phyloP scores from a whole-genome alignment of 1,140 invertebrate species.

The Psilanteris sp. region DNA sequence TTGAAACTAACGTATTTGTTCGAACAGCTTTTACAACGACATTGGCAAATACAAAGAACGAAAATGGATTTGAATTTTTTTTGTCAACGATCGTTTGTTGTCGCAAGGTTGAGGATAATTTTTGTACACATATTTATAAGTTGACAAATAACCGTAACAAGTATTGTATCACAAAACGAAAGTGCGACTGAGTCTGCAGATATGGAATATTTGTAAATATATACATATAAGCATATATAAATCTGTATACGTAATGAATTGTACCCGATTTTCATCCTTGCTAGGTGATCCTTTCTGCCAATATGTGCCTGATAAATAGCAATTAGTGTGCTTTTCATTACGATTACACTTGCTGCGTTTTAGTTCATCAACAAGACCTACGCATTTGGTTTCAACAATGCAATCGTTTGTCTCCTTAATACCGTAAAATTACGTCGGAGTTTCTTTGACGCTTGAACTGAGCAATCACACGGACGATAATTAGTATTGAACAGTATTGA shows the following conservation, averaged over 20 bases:
- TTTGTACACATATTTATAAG: no score
- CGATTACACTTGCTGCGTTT: conserved; percentile 4
- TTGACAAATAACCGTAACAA: no score
- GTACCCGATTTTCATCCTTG: conserved; percentile 22
- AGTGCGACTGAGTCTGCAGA: conserved; percentile 56
- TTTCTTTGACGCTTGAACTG: conserved; percentile 46
- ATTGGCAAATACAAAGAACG: no score
- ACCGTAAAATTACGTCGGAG: conserved; percentile 27
- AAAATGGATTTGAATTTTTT: no score
- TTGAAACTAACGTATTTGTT: no score
- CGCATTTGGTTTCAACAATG: not conserved
- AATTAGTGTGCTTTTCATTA: conserved; percentile 43
- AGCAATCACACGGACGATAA: conserved; percentile 28
- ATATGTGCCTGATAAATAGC: conserved; percentile 58
- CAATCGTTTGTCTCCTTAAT: conserved; percentile 13
- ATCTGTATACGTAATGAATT: conserved; percentile 32
- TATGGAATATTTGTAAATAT: conserved; percentile 59
- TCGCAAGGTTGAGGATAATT: no score
- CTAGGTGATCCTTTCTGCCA: conserved; percentile 54
- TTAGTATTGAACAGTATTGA: conserved; percentile 13
- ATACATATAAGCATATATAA: conserved; percentile 42
- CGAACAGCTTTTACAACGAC: no score
- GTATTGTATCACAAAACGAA: no score
- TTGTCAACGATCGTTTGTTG: no score
- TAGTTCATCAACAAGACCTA: no score